Evolutionary conservation across 2,888 invertebrate genomes (phyloP).

Genomic region (Andrena flavipes): DNA sequence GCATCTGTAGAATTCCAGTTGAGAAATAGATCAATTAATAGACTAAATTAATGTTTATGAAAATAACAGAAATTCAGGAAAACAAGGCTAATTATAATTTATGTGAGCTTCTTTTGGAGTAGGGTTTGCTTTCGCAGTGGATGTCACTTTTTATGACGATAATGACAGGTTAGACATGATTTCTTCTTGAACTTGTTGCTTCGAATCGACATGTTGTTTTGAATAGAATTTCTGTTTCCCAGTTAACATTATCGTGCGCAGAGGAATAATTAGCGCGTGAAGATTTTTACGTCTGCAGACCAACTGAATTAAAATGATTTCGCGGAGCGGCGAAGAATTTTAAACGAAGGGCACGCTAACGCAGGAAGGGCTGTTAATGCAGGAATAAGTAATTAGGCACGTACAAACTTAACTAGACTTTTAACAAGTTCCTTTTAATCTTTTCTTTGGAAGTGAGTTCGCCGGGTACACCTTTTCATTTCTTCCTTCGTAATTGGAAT

Average conservation of each 20-base stretch:
- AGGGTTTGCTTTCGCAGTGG: too few species aligned
- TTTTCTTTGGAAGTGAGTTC: conserved; percentile 16
- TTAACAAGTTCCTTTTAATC: conserved; percentile 48
- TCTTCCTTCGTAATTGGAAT: conserved; percentile 21
- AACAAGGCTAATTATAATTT: too few species aligned
- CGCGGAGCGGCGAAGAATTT: conserved; percentile 14
- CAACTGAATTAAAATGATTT: conserved; percentile 32
- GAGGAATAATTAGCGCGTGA: neutral
- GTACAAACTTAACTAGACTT: conserved; percentile 42
- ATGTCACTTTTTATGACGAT: too few species aligned
- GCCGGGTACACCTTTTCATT: conserved; percentile 4
- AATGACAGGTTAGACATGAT: too few species aligned
- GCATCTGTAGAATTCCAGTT: neutral
- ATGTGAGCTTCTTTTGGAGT: too few species aligned
- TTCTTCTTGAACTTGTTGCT: neutral
- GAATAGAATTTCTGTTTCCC: neutral
- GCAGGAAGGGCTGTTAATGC: conserved; percentile 21
- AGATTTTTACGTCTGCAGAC: neutral
- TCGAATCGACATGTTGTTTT: neutral
- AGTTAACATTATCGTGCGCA: neutral
- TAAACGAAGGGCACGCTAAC: conserved; percentile 16
- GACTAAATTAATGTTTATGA: too few species aligned
- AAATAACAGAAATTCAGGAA: too few species aligned
- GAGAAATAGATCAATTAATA: too few species aligned
- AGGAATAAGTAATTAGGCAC: conserved; percentile 47